phyloP scores from a whole-genome alignment of 2,797 vertebrate genomes.

The Brotogeris chrysoptera region DNA sequence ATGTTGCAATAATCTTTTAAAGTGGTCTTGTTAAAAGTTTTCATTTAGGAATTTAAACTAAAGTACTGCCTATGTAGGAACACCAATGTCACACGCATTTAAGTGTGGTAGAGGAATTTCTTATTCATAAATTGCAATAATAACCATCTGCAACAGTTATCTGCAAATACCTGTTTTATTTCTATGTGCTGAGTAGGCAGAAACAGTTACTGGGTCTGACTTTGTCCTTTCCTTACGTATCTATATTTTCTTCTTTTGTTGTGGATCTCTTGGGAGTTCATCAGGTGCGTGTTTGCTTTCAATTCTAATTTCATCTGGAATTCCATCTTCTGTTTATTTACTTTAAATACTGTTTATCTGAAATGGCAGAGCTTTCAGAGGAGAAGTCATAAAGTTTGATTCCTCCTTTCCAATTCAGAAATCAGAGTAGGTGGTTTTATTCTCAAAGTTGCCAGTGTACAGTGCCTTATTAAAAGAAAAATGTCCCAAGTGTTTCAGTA shows the following conservation, averaged over 20 bases:
- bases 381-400: not conserved
- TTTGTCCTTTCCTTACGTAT: not conserved
- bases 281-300: not conserved
- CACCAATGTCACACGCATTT: not conserved
- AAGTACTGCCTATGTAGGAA: not conserved
- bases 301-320: not conserved
- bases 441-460: not conserved
- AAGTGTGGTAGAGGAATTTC: not conserved
- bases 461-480: not conserved
- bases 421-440: not conserved
- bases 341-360: not conserved
- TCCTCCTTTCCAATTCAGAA: not conserved
- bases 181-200: not conserved
- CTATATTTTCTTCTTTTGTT: not conserved
- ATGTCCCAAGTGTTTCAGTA: not conserved
- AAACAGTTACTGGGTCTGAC: not conserved
- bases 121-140: not conserved
- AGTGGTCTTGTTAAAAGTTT: not conserved
- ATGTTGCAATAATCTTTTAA: rapidly evolving
- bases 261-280: not conserved
- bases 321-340: not conserved
- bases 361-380: not conserved
- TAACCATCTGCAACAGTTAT: not conserved
- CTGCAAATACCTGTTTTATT: not conserved
- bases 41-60: not conserved